Evolutionary conservation across 1,140 invertebrate species (phyloP), one percentile per base, ranked within the genome.

Genomic region (Panulirus ornatus): DNA sequence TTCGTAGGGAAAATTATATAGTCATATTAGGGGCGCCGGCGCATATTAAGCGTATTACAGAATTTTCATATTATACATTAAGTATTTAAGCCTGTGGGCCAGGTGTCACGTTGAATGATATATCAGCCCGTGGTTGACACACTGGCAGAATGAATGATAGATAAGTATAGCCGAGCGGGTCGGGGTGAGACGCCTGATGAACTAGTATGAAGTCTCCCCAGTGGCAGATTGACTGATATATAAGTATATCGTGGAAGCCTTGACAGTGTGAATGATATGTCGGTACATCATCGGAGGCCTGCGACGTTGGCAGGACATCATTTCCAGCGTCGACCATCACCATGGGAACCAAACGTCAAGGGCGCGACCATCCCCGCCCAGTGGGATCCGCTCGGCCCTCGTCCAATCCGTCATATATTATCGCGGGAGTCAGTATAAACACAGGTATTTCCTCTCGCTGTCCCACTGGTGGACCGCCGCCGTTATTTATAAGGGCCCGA

Each of bases 201-300:
- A 75, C 54, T 85, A 42, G 63, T 73, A 66, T n/a, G 22, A 66
- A 27, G 66, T 71, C 42, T 63, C 14, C 9, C 5, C 40, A 42
- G 83, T 85, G 83, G 83, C 83, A 85, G 83, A 73, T 30, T 44
- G 83, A 85, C 70, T 71, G 83, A 85, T 85, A 73, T 85, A 85
- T 42, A 85, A 73, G 70, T 42, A 47, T 47, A 47, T 83, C 58
- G 79, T 83, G 51, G 51, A 83, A 51, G 54, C 81, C 36, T 34
- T 71, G 58, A 44, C 82, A 44, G 38, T 70, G 82, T 84, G 58
- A 84, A 84, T 84, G 82, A 84, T 84, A 84, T 36, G 54, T 84
- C 63, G 63, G 82, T 84, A 47, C 82, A 84, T 84, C 82, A 84
- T 71, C 82, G n/a, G 22, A 22, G 27, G 42, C 36, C 58, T 42